Evolutionary conservation across 2,113 vertebrate species (phyloP).

Genomic region (Anguilla rostrata): DNA sequence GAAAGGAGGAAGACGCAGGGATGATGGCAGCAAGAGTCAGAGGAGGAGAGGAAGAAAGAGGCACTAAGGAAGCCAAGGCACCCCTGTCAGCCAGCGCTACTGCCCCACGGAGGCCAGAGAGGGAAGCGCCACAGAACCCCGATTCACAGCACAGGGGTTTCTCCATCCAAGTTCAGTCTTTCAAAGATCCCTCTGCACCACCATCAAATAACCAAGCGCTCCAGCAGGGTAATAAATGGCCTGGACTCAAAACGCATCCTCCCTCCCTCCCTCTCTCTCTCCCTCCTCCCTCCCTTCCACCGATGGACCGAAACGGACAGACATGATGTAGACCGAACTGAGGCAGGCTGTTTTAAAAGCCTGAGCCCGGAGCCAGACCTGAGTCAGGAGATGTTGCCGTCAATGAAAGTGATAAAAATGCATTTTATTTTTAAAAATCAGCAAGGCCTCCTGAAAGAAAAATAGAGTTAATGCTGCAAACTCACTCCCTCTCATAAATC

Average conservation of each 20-base stretch:
- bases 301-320: background rate
- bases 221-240: background rate
- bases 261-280: too few relatives aligned
- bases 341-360: too few relatives aligned
- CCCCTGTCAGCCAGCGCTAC: background rate
- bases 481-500: background rate
- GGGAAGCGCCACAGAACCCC: background rate
- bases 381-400: background rate
- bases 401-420: background rate
- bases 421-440: background rate
- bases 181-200: background rate
- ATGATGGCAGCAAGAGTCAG: too few relatives aligned
- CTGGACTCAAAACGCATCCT: background rate
- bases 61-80: background rate
- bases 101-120: background rate
- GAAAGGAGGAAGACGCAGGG: too few relatives aligned
- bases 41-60: too few relatives aligned
- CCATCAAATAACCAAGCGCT: background rate
- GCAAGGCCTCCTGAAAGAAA: background rate
- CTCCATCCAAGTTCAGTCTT: background rate
- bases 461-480: background rate
- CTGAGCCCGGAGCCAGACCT: background rate
- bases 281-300: too few relatives aligned
- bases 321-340: background rate
- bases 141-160: background rate